Conservation (phyloP, 2,797 vertebrate genomes). For the Alosa sapidissima region DNA sequence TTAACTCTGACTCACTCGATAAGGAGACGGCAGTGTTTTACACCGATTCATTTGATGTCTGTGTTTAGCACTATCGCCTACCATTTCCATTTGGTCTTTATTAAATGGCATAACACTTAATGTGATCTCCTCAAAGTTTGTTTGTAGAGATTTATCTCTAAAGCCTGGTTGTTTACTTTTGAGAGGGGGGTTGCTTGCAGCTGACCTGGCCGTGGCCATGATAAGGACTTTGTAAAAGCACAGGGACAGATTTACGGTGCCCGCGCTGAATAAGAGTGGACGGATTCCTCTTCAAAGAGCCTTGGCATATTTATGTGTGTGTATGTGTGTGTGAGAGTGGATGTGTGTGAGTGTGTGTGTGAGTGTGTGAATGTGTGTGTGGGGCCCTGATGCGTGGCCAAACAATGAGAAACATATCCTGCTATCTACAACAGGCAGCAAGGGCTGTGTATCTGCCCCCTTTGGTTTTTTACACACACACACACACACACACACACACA, state of each 20-base stretch:
- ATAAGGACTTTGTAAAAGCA: constrained; percentile 9
- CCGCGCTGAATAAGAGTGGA: not conserved
- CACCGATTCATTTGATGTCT: not conserved
- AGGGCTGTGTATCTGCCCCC: constrained; percentile 28
- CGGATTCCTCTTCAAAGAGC: not conserved
- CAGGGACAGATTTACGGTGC: not conserved
- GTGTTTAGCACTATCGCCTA: not conserved
- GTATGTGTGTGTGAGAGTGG: not conserved
- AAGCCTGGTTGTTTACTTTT: not conserved
- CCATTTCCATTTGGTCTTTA: not conserved
- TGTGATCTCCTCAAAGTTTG: not conserved
- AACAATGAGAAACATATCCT: constrained; percentile 33
- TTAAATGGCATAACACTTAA: not conserved
- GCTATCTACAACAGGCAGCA: constrained; percentile 36
- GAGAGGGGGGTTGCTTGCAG: not conserved
- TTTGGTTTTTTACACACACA: constrained; percentile 15
- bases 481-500: not conserved
- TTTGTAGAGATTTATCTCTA: not conserved
- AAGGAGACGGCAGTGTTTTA: not conserved
- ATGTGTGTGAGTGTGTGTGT: not conserved
- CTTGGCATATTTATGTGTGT: not conserved
- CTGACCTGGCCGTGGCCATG: not conserved
- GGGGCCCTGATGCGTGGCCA: constrained; percentile 17
- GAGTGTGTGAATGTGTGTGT: not conserved
- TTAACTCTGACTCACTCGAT: not conserved